These are phyloP conservation scores for Drosophila equinoxialis DNA, from an alignment of 1,140 invertebrate genomes.

Conservation along the genomic window DNA sequence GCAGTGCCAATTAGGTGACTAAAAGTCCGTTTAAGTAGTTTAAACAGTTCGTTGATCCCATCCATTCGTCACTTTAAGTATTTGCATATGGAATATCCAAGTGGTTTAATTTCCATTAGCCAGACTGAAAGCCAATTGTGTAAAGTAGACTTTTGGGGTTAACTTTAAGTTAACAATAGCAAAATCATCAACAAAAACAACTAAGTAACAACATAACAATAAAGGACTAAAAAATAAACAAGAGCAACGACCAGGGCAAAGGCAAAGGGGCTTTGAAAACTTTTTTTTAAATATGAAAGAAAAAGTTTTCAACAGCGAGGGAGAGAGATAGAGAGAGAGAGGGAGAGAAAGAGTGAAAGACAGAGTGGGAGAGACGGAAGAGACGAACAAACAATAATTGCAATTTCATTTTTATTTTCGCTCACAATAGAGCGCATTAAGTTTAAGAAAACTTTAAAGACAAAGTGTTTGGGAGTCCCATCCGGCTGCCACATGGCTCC, in stretches of 20 bases:
- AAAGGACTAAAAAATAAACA: slow-evolving; percentile 42
- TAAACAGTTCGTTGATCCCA: too few relatives aligned
- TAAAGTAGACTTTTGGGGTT: slow-evolving; percentile 70
- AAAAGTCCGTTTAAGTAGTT: slow-evolving; percentile 1
- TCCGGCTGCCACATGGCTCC: slow-evolving; percentile 40
- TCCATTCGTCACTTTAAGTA: neutral
- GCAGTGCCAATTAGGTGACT: neutral
- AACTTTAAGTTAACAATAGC: slow-evolving; percentile 69
- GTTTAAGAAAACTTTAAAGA: slow-evolving; percentile 52
- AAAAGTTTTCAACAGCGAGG: slow-evolving; percentile 44
- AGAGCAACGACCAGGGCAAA: slow-evolving; percentile 33
- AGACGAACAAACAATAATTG: slow-evolving; percentile 67
- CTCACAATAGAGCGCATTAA: slow-evolving; percentile 31
- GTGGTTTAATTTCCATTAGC: slow-evolving; percentile 14
- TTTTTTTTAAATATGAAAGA: slow-evolving; percentile 32
- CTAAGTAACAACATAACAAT: slow-evolving; percentile 34
- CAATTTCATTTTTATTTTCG: slow-evolving; percentile 49
- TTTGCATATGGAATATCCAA: neutral
- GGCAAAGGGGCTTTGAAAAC: slow-evolving; percentile 52
- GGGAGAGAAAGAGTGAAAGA: neutral
- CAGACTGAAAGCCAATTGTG: slow-evolving; percentile 55
- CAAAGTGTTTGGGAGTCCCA: slow-evolving; percentile 21
- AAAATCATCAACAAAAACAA: slow-evolving; percentile 58
- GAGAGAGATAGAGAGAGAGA: neutral
- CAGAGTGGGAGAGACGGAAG: slow-evolving; percentile 2